Evolutionary conservation across 2,888 invertebrate species (phyloP), one percentile per base, ranked within the genome.

Genomic region (Eupithecia insigniata): DNA sequence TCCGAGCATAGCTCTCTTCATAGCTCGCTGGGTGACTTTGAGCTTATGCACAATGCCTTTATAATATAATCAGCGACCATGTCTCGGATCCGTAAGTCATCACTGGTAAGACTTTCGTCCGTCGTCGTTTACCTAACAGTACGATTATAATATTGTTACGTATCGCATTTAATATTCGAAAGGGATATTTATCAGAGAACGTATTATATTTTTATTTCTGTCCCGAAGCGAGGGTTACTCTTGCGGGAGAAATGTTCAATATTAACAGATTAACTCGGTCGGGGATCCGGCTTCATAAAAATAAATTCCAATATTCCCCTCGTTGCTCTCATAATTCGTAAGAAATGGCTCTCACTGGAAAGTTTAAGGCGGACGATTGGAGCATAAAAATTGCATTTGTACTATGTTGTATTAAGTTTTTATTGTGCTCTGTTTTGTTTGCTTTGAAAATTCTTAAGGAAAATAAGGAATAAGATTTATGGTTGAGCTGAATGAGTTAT

Each of bases 331-430:
- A 90, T 91, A 92, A 91, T 88, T 90, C 86, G 85, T 84, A 89
- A 89, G 90, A 88, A 91, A 90, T 87, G 88, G 85, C 89, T 86
- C 89, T 89, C 88, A 82, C 88, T 88, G 87, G 88, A 90, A 91
- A 91, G 89, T 91, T 90, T 90, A 89, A 89, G 88, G 88, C 87
- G 89, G 87, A 89, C 90, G 90, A 90, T 89, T 87, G 87, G 87
- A 87, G 91, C 90, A 89, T 90, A 89, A 91, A 91, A 92, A 92
- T 90, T 90, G 89, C 90, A 91, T 89, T 90, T 89, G 89, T 90
- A 89, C 89, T 84, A 88, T 87, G 87, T 87, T 86, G 88, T 91
- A 91, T 90, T 90, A 90, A 89, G 88, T 89, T 91, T 91, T 91
- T 90, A 91, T 90, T 89, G 83, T 83, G 78, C 82, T 81, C 60